A percentile compares a stretch with the other conserved stretches of the same genome.
These are phyloP conservation scores for Uropetala carovei DNA, from an alignment of 2,888 invertebrate species.

Conservation along the genomic window DNA sequence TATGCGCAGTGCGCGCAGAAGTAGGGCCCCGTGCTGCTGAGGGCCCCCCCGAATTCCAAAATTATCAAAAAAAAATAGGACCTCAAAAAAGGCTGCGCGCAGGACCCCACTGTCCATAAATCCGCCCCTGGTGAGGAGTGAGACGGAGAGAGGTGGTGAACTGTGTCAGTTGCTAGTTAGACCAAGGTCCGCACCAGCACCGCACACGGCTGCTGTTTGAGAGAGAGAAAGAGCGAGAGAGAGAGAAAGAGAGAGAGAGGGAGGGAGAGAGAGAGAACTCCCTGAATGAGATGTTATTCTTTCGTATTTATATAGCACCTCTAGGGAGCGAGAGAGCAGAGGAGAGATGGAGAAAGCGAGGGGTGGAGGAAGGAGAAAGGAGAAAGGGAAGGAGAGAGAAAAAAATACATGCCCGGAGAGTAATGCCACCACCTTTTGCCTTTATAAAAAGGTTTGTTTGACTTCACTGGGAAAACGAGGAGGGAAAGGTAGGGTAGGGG, in stretches of 20 bases:
- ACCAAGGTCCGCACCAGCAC: background rate
- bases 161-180: background rate
- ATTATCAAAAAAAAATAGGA: no score
- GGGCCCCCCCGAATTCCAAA: no score
- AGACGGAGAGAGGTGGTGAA: background rate
- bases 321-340: background rate
- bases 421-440: conserved; percentile 55
- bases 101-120: no score
- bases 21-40: no score
- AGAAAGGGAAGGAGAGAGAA: background rate
- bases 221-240: no score
- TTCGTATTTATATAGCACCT: conserved; percentile 32
- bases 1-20: no score
- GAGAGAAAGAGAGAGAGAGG: background rate
- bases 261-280: background rate
- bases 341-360: background rate
- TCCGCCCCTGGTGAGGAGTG: no score
- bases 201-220: background rate
- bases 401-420: background rate
- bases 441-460: conserved; percentile 59
- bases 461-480: conserved; percentile 44
- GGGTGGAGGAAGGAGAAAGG: background rate
- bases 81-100: no score
- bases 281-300: conserved; percentile 23
- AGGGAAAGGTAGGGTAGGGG: background rate